Conservation (phyloP, 2,797 vertebrate species). For the Thunnus albacares region DNA sequence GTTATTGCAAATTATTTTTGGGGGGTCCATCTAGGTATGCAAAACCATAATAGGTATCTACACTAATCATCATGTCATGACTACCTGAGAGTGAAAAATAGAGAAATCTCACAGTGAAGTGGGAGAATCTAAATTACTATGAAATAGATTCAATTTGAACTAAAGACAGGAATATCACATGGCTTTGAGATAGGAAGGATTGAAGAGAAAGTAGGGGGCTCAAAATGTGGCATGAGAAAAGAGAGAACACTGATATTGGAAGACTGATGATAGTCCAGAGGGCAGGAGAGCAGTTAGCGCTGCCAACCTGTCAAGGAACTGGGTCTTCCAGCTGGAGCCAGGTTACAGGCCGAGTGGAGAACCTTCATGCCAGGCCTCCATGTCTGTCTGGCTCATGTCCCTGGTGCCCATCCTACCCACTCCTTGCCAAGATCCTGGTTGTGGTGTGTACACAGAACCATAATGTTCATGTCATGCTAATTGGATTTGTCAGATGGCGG, state of each 20-base stretch:
- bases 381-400: conserved; percentile 66
- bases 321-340: conserved; percentile 64
- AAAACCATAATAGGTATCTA: background rate
- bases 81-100: background rate
- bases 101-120: background rate
- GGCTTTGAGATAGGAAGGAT: conserved; percentile 23
- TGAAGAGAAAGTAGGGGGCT: conserved; percentile 14
- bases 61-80: background rate
- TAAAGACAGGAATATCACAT: conserved; percentile 19
- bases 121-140: conserved; percentile 8
- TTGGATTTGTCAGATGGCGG: conserved; percentile 73
- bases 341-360: conserved; percentile 39
- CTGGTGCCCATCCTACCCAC: conserved; percentile 35
- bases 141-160: conserved; percentile 8
- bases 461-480: conserved; percentile 69
- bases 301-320: conserved; percentile 71
- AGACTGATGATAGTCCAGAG: conserved; percentile 54
- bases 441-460: conserved; percentile 46
- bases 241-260: conserved; percentile 32
- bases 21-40: background rate
- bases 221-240: conserved; percentile 43
- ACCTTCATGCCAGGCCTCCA: conserved; percentile 57
- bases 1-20: conserved; percentile 5
- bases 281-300: conserved; percentile 22
- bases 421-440: conserved; percentile 59